phyloP scores from a whole-genome alignment of 2,888 invertebrate species.

The Acanthosoma haemorrhoidale region DNA sequence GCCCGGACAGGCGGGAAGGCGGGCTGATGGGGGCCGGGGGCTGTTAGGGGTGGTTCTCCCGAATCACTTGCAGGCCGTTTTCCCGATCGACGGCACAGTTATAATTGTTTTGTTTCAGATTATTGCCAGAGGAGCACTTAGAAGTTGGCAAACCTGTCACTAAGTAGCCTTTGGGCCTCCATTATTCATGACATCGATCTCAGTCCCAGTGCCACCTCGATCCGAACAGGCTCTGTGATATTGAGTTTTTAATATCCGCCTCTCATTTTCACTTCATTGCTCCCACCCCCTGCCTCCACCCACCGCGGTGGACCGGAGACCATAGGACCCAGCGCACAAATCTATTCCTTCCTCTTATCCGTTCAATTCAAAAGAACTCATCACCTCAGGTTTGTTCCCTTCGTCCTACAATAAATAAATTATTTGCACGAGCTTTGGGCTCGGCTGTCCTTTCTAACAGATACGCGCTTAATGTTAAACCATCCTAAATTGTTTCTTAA shows the following conservation, averaged over 20 bases:
- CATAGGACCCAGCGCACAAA: too few relatives aligned
- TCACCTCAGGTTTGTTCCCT: too few relatives aligned
- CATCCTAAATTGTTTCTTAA: too few relatives aligned
- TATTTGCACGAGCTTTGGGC: too few relatives aligned
- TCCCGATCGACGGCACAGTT: not conserved
- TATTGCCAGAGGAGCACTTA: slow-evolving; percentile 4
- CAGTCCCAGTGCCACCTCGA: not conserved
- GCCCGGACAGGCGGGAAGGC: not conserved
- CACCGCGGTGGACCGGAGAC: too few relatives aligned
- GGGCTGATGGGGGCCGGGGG: not conserved
- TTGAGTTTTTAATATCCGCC: slow-evolving; percentile 12
- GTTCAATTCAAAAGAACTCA: too few relatives aligned
- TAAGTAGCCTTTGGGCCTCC: slow-evolving; percentile 9
- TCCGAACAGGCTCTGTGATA: not conserved
- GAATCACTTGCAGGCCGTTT: slow-evolving; percentile 10
- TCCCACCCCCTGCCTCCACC: not conserved
- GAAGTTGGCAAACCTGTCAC: slow-evolving; percentile 1
- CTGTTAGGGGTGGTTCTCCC: not conserved
- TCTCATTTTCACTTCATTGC: slow-evolving; percentile 12
- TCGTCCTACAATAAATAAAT: too few relatives aligned
- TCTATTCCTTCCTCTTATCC: too few relatives aligned
- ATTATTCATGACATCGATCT: not conserved
- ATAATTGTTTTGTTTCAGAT: slow-evolving; percentile 14
- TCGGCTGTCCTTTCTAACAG: too few relatives aligned
- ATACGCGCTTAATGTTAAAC: too few relatives aligned